Percentiles rank a stretch among this genome's conserved stretches.
These are phyloP conservation scores for Camarhynchus parvulus DNA, from an alignment of 2,113 vertebrate species.

Conservation along the genomic window DNA sequence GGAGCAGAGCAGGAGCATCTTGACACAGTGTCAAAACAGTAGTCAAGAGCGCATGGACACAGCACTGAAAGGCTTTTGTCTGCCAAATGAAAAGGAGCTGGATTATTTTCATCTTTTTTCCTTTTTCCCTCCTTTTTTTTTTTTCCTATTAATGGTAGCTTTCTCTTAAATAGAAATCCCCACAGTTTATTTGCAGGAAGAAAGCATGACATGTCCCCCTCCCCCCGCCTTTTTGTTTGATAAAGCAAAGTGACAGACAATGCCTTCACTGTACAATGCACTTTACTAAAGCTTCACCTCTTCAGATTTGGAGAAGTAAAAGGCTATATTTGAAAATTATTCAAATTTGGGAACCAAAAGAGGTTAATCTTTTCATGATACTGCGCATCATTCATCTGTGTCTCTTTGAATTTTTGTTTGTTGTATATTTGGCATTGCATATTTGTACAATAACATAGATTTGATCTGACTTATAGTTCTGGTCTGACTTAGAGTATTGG, in stretches of 20 bases:
- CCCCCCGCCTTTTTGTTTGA: not conserved
- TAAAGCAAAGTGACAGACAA: slow-evolving; percentile 20
- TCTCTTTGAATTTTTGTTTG: not conserved
- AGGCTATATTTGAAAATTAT: not conserved
- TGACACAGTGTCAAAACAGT: slow-evolving; percentile 69
- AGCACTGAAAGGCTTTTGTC: slow-evolving; percentile 61
- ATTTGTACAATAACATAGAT: not conserved
- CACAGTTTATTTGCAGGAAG: slow-evolving; percentile 32
- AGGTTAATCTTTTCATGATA: not conserved
- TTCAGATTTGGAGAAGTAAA: not conserved
- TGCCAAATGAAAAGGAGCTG: slow-evolving; percentile 58
- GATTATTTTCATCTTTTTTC: slow-evolving; percentile 19
- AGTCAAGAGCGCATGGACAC: slow-evolving; percentile 39
- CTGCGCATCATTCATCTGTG: not conserved
- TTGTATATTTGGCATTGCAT: not conserved
- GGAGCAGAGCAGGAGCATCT: slow-evolving; percentile 65
- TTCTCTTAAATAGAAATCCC: slow-evolving; percentile 16
- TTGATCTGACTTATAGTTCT: not conserved
- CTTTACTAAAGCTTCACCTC: not conserved
- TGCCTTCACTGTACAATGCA: slow-evolving; percentile 1
- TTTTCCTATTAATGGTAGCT: not conserved
- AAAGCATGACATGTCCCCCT: not conserved
- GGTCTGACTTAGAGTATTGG: not conserved
- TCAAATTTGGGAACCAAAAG: not conserved
- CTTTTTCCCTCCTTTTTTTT: not conserved